Percentiles rank a stretch among this genome's conserved stretches.
Conservation (phyloP, 2,888 invertebrate species). For the Catocala nupta region DNA sequence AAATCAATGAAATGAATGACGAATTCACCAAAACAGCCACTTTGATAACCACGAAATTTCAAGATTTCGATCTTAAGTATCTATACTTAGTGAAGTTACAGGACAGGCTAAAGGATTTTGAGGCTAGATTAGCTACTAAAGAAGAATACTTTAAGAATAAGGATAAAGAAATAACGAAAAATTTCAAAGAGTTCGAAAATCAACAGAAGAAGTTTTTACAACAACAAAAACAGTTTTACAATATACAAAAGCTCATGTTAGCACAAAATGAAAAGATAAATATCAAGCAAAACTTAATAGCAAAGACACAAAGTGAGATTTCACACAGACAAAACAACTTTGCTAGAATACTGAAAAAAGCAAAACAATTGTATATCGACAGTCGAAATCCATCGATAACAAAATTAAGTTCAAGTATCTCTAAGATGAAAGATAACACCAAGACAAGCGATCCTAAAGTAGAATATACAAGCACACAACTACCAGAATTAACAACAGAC, state of each 20-base stretch:
- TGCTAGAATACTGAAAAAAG: slow-evolving; percentile 74
- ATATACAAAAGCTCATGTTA: slow-evolving; percentile 75
- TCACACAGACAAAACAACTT: slow-evolving; percentile 78
- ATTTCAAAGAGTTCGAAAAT: slow-evolving; percentile 71
- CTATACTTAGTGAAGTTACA: slow-evolving; percentile 61
- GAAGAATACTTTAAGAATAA: slow-evolving; percentile 63
- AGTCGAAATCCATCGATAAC: slow-evolving; percentile 43
- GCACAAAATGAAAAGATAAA: slow-evolving; percentile 79
- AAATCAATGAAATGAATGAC: slow-evolving; percentile 62
- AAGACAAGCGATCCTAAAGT: neutral
- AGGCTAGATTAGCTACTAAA: slow-evolving; percentile 59
- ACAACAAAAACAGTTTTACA: slow-evolving; percentile 78
- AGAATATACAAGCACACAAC: slow-evolving; percentile 41
- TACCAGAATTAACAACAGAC: slow-evolving; percentile 56
- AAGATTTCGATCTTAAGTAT: slow-evolving; percentile 74
- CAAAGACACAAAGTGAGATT: slow-evolving; percentile 77
- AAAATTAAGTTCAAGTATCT: slow-evolving; percentile 33
- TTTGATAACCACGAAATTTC: slow-evolving; percentile 61
- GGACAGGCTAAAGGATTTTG: slow-evolving; percentile 64
- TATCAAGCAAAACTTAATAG: slow-evolving; percentile 71
- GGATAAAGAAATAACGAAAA: slow-evolving; percentile 68
- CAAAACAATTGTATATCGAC: slow-evolving; percentile 68
- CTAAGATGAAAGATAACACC: slow-evolving; percentile 24
- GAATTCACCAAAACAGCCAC: slow-evolving; percentile 64
- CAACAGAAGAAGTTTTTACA: slow-evolving; percentile 77